Conservation (phyloP, 2,113 vertebrate genomes). For the Oryzias celebensis region DNA sequence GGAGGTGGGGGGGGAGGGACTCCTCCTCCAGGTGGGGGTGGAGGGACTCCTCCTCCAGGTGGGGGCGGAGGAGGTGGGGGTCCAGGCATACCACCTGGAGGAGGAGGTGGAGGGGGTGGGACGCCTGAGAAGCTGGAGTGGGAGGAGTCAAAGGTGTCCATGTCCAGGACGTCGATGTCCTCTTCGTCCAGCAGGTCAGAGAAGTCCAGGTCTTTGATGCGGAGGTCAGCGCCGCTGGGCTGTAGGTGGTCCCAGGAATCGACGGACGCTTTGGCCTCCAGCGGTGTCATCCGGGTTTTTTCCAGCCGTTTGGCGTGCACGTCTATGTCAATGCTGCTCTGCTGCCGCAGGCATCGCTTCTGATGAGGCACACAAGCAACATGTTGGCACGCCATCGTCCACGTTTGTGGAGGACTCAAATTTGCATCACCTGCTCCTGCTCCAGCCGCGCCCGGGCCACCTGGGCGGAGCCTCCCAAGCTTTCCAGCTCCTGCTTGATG, state of each 20-base stretch:
- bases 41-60: slow-evolving; percentile 25
- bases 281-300: slow-evolving; percentile 70
- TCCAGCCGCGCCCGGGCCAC: slow-evolving; percentile 59
- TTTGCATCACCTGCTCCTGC: slow-evolving; percentile 31
- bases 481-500: slow-evolving; percentile 65
- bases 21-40: slow-evolving; percentile 33
- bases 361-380: slow-evolving; percentile 6
- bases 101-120: slow-evolving; percentile 54
- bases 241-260: slow-evolving; percentile 77
- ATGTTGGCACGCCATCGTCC: too few relatives aligned
- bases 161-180: slow-evolving; percentile 86
- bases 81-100: accelerated
- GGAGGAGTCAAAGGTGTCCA: slow-evolving; percentile 57
- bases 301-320: slow-evolving; percentile 75
- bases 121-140: not conserved
- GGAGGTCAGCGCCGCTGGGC: slow-evolving; percentile 71
- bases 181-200: slow-evolving; percentile 93
- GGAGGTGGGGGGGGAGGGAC: slow-evolving; percentile 8
- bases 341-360: slow-evolving; percentile 62
- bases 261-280: slow-evolving; percentile 63
- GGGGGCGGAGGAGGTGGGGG: slow-evolving; percentile 69
- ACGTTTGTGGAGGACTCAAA: too few relatives aligned
- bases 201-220: slow-evolving; percentile 95
- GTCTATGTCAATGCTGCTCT: slow-evolving; percentile 82
- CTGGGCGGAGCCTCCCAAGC: slow-evolving; percentile 68